Evolutionary conservation across 2,888 invertebrate species (phyloP), one percentile per base, ranked within the genome.

Genomic region (Lepidocyrtoides sp.): DNA sequence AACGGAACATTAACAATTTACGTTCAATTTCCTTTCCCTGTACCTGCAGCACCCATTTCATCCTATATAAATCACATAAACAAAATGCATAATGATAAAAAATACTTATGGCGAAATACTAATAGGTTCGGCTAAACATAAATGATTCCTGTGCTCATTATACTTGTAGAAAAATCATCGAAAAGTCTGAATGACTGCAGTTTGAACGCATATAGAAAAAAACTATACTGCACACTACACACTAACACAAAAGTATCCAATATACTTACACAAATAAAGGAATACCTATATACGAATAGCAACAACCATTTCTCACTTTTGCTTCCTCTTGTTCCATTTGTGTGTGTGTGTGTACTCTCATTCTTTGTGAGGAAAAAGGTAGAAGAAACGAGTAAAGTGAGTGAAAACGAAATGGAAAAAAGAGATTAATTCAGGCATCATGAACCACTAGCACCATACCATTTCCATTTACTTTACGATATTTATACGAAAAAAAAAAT

Each of bases 371-470:
- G 69, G 29, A 60, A 89, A 89, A 79, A 84, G 54, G 83, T 63
- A 77, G 26, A 82, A 79, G 57, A 85, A 90, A 83, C 77, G 83
- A 89, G 84, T 66, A 89, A 89, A 89, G 84, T 85, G 90, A 90
- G 90, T 79, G 89, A 85, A 90, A 92, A 91, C 91, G 92, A 92
- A 93, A 93, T 92, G 91, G 91, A 93, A 93, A 92, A 93, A 93
- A 92, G 92, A 93, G 93, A 93, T 93, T 93, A 93, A 93, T 93
- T 93, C 92, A 91, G 90, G 93, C 93, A 93, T 93, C 93, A 93
- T 93, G 93, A 93, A 93, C 93, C 92, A 91, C 92, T 91, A 44
- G 41, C 51, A 84, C 54, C 54, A n/a, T n/a, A 20, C 66, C 81
- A 81, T 66, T 83, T 79, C 32, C 72, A 77, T 63, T 85, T 48